Conservation (phyloP, 2,113 vertebrate species). For the Notarius lentiginosus region DNA sequence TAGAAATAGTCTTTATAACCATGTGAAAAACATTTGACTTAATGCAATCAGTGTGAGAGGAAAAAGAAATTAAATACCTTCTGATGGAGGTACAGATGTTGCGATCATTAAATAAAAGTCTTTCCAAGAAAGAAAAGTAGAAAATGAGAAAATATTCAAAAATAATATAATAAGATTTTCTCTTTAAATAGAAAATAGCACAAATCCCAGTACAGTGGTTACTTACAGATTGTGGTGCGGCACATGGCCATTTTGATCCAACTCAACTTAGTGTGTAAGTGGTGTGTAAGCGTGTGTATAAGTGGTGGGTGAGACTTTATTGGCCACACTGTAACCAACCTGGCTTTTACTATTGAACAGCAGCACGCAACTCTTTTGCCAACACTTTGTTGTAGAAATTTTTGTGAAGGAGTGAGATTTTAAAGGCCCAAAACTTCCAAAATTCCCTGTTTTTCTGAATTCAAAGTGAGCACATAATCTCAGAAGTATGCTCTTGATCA, state of each 20-base stretch:
- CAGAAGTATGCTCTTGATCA: neutral
- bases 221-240: neutral
- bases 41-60: neutral
- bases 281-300: neutral
- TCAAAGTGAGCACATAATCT: neutral
- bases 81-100: neutral
- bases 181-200: neutral
- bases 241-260: neutral
- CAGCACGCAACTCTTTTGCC: neutral
- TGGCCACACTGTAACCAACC: neutral
- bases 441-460: neutral
- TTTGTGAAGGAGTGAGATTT: neutral
- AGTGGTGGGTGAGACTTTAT: neutral
- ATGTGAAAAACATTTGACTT: neutral
- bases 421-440: neutral
- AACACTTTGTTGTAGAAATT: neutral
- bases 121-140: neutral
- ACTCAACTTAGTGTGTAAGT: no score
- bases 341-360: neutral
- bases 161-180: neutral
- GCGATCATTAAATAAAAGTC: neutral
- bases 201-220: neutral
- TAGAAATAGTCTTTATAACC: no score
- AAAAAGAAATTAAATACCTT: neutral
- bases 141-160: neutral